Base-by-base conservation (phyloP, 2,113 vertebrate genomes). In the Nematolebias whitei region DNA sequence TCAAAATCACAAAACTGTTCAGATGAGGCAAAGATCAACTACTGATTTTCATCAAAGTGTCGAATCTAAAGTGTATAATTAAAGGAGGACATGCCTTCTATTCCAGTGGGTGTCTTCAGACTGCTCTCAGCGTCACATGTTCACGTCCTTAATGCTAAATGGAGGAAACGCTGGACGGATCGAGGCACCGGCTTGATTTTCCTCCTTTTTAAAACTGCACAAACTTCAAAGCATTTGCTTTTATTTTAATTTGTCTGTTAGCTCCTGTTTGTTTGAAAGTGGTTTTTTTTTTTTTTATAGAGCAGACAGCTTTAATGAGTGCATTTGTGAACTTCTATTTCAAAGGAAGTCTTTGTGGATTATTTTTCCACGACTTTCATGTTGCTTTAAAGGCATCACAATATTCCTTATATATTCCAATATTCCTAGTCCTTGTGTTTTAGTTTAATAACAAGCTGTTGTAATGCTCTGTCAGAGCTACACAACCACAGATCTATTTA, bases 371-470 rank as follows among this genome's bases (percentile, higher is more conserved):
- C 24, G 13, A 15, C 22, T 18, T 49, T 23, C 11, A 52, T 32
- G 14, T 24, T 29, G 14, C 29, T 29, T 18, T 29, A 54, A 58
- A 68, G 11, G 0, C 40, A 61, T 35, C 53, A 70, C 68, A 38
- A n/a, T 19, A 48, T 48, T 48, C 9, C 35, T 24, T 43, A 62
- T 47, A n/a, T n/a, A n/a, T n/a, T n/a, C n/a, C n/a, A n/a, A n/a
- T n/a, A n/a, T n/a, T n/a, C n/a, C n/a, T 24, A 3, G 22, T 48
- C 43, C 10, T 22, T 51, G 12, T 20, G n/a, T 13, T 64, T 61
- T 38, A 71, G 23, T 57, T 38, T 32, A 24, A 54, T 22, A 64
- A 24, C 48, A 48, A 12, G 56, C n/a, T n/a, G n/a, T n/a, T n/a
- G n/a, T n/a, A n/a, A n/a, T n/a, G n/a, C n/a, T n/a, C n/a, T n/a